Evolutionary conservation across 2,113 vertebrate species (phyloP).

Genomic region (Leucoraja erinaceus): DNA sequence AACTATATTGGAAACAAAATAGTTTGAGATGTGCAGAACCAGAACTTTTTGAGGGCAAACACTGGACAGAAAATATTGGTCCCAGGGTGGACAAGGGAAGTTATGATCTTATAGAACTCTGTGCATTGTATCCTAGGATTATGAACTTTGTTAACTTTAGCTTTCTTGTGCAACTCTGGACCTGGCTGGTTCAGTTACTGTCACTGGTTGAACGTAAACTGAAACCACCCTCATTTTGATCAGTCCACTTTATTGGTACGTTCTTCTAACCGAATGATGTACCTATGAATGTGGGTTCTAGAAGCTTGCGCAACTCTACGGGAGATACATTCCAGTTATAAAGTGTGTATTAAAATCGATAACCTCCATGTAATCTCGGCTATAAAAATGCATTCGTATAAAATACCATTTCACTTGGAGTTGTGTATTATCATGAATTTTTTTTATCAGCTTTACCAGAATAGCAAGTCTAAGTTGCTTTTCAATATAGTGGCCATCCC

Average conservation of each 20-base stretch:
- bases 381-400: background rate
- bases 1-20: background rate
- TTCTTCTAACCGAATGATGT: background rate
- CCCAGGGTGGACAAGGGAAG: background rate
- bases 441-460: slow-evolving; percentile 13
- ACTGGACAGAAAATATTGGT: background rate
- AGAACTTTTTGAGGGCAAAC: background rate
- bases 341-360: background rate
- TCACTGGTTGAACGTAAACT: background rate
- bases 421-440: background rate
- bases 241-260: background rate
- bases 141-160: background rate
- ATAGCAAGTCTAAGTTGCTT: background rate
- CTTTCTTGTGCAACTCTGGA: background rate
- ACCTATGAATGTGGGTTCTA: background rate
- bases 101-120: background rate
- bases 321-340: slow-evolving; percentile 18
- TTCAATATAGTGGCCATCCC: background rate
- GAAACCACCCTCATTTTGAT: background rate
- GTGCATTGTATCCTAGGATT: slow-evolving; percentile 4
- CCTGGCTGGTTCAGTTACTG: background rate
- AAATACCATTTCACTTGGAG: background rate
- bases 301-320: background rate
- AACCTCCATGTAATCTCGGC: background rate
- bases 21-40: background rate